phyloP scores from a whole-genome alignment of 2,888 invertebrate species.

The Cephus spinipes region DNA sequence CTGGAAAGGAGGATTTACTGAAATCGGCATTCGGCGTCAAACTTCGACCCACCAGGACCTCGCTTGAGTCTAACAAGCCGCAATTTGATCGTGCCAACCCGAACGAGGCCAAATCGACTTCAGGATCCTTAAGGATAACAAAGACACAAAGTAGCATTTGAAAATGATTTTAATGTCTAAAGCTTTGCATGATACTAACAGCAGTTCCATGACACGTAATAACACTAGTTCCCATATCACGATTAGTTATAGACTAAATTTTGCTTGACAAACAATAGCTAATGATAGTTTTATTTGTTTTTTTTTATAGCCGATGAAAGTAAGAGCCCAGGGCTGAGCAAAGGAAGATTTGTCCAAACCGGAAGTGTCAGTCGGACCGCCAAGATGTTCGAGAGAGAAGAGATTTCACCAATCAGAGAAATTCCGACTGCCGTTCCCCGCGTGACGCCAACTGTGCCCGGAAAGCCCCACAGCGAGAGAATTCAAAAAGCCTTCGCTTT shows the following conservation, averaged over 20 bases:
- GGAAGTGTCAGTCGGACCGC: slow-evolving; percentile 63
- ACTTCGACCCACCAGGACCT: slow-evolving; percentile 2
- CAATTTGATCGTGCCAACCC: background rate
- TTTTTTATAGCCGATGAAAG: slow-evolving; percentile 39
- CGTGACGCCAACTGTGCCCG: slow-evolving; percentile 29
- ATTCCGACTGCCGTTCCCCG: slow-evolving; percentile 30
- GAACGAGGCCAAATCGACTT: no score
- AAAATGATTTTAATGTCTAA: no score
- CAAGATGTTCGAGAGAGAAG: slow-evolving; percentile 58
- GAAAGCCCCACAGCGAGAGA: slow-evolving; percentile 51
- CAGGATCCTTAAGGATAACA: slow-evolving; percentile 7
- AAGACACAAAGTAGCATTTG: background rate
- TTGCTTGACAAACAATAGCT: no score
- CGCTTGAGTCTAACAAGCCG: background rate
- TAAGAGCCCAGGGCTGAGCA: slow-evolving; percentile 55
- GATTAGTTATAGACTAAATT: no score
- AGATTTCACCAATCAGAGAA: slow-evolving; percentile 29
- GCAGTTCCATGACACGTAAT: no score
- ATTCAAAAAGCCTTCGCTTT: slow-evolving; percentile 67
- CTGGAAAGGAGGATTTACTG: slow-evolving; percentile 8
- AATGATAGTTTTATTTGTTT: background rate
- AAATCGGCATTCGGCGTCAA: slow-evolving; percentile 14
- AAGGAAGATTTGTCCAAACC: slow-evolving; percentile 48
- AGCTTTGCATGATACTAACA: no score
- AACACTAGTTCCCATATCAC: no score